Percentiles rank a stretch among this genome's conserved stretches.
Conservation (phyloP, 1,140 invertebrate species). For the Tetragnatha versicolor region DNA sequence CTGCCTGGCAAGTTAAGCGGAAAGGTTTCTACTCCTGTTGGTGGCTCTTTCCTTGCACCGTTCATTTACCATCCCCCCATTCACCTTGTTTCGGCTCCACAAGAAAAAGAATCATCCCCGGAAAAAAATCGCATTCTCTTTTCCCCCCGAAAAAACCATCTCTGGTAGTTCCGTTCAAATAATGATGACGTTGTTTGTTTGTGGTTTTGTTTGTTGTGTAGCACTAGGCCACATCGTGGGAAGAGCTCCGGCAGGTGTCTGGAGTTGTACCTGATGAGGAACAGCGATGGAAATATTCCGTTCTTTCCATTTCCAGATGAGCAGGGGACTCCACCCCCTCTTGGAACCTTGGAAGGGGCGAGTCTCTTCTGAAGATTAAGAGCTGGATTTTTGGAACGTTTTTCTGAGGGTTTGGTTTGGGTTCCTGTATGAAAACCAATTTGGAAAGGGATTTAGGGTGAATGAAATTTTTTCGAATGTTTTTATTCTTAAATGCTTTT, state of each 20-base stretch:
- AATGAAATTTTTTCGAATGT: slow-evolving; percentile 9
- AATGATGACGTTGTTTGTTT: slow-evolving; percentile 18
- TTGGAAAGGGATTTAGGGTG: slow-evolving; percentile 4
- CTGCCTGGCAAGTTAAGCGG: slow-evolving; percentile 2
- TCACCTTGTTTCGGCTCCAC: neutral
- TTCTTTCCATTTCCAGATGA: neutral
- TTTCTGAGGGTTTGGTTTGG: neutral
- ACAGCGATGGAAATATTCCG: neutral
- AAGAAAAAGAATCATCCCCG: neutral
- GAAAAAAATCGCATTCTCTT: neutral
- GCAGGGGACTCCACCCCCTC: neutral
- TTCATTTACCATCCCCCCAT: neutral
- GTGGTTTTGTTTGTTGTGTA: slow-evolving; percentile 12
- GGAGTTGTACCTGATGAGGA: slow-evolving; percentile 19
- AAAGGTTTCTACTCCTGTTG: neutral
- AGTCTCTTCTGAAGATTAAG: neutral
- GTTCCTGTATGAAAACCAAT: neutral
- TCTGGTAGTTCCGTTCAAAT: slow-evolving; percentile 10
- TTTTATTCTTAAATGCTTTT: neutral
- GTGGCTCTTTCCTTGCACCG: neutral
- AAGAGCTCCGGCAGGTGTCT: neutral
- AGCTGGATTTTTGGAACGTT: neutral
- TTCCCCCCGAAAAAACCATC: neutral
- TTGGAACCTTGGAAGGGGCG: neutral
- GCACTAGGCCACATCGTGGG: slow-evolving; percentile 14